Base-by-base conservation (phyloP, 2,797 vertebrate species). In the Sciurus carolinensis region DNA sequence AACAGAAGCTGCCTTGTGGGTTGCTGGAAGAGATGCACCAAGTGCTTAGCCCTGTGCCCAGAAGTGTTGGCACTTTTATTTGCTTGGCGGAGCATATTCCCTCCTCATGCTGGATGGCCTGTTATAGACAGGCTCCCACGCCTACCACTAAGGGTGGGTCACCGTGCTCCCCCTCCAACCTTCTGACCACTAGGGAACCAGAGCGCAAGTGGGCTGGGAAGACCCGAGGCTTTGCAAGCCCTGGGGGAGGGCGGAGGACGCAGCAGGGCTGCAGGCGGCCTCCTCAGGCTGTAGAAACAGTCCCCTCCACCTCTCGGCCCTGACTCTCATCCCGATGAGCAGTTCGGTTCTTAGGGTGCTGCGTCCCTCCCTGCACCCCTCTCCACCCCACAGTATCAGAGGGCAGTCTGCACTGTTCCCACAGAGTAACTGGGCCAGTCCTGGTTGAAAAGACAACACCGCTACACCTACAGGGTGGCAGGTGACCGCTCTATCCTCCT, bases 41-140 rank as follows among this genome's bases (percentile, higher is more conserved):
- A 15, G 33, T n/a, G 12, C 71, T 66, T 26, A 42, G 30, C 76
- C 15, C 71, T 15, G 24, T 6, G 59, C 85, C 54, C 47, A 36
- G 1, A 18, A n/a, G 44, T 18, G 36, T 11, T 18, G 33, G 30
- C 13, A 22, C 50, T 17, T 67, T 30, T 7, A 0, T 15, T 1
- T 33, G 77, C 75, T 82, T 54, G 42, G 64, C 39, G 28, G 0
- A 2, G 50, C 64, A 30, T 6, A 0, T 52, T 44, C n/a, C 0
- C 44, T 26, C 92, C 15, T 84, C 10, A 22, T 15, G 26, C 2
- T 30, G 10, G 9, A 17, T 50, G 39, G 28, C 18, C 24, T 36
- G 11, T 22, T 9, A 1, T 69, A n/a, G 66, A 50, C 12, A 15
- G 66, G 11, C 13, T 36, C 30, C 44, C 18, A 0, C 0, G 1